Evolutionary conservation across 2,797 vertebrate genomes (phyloP).

Genomic region (Anableps anableps): DNA sequence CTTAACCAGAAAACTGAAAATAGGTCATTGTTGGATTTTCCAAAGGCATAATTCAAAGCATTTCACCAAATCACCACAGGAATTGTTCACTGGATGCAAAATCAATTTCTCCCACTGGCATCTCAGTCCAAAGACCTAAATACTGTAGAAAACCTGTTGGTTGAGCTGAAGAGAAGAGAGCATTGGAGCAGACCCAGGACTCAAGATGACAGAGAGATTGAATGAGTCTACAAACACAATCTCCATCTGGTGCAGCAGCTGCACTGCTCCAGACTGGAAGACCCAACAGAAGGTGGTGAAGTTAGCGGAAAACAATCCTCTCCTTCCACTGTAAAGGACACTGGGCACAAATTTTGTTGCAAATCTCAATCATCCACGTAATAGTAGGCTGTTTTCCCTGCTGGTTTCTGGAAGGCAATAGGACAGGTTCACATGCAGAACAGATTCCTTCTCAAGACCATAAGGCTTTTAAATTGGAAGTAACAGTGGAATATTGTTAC

Average conservation of each 20-base stretch:
- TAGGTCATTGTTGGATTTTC: background rate
- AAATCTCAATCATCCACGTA: background rate
- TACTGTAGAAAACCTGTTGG: background rate
- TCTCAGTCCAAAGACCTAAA: background rate
- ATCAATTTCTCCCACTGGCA: background rate
- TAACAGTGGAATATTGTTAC: background rate
- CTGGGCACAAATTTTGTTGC: background rate
- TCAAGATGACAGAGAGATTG: background rate
- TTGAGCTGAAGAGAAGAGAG: background rate
- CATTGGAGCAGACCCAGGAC: background rate
- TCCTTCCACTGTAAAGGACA: background rate
- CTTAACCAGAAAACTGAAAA: background rate
- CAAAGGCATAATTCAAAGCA: background rate
- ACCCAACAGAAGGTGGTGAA: background rate
- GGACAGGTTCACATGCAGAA: background rate
- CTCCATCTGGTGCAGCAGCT: constrained; percentile 1
- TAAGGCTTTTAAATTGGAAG: background rate
- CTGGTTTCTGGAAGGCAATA: background rate
- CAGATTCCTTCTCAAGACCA: background rate
- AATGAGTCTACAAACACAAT: background rate
- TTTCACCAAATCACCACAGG: background rate
- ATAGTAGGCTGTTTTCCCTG: background rate
- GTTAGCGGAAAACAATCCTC: background rate
- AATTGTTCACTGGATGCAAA: background rate
- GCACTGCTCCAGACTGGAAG: background rate